phyloP scores from a whole-genome alignment of 2,797 vertebrate species.

The Propithecus deckenii region DNA sequence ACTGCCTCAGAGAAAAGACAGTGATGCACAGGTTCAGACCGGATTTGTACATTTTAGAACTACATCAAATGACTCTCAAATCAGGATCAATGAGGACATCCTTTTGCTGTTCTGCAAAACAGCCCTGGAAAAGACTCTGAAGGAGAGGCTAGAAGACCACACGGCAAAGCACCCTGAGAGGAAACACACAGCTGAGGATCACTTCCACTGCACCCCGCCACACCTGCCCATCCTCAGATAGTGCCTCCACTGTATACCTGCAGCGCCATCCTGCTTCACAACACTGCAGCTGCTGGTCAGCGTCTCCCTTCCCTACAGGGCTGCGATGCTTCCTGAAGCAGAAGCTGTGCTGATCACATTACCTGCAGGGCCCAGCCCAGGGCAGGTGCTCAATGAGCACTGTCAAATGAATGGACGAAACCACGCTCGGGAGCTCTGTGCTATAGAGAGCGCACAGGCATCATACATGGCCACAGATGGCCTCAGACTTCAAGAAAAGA shows the following conservation, averaged over 20 bases:
- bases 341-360: no score
- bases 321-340: background rate
- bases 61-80: background rate
- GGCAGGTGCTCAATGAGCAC: background rate
- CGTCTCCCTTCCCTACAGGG: background rate
- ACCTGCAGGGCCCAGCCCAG: background rate
- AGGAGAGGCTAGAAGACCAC: background rate
- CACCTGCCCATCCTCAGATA: background rate
- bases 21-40: rapidly evolving
- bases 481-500: background rate
- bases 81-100: no score
- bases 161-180: background rate
- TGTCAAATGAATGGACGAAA: background rate
- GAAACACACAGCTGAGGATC: background rate
- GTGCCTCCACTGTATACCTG: rapidly evolving
- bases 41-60: rapidly evolving
- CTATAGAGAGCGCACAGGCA: background rate
- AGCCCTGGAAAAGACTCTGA: background rate
- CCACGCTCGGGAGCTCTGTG: background rate
- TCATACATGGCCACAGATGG: rapidly evolving
- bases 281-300: no score
- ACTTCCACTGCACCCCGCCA: background rate
- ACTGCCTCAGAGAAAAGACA: background rate
- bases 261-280: background rate
- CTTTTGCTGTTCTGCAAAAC: background rate